Evolutionary conservation across 2,797 vertebrate genomes (phyloP).

Genomic region (Aselliscus stoliczkanus): DNA sequence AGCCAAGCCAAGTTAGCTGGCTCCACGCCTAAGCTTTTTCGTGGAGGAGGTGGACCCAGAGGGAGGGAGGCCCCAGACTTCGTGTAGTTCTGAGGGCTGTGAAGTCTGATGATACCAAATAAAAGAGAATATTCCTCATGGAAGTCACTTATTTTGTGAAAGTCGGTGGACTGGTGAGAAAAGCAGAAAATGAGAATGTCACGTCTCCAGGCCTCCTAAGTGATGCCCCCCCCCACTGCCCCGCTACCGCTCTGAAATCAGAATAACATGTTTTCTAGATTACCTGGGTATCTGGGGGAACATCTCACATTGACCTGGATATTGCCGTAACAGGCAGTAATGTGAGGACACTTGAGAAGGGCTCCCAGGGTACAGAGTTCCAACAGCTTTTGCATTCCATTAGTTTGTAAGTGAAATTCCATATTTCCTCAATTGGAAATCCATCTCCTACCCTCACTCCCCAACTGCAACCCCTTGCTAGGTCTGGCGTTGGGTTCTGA

Average conservation of each 20-base stretch:
- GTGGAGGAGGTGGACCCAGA: not conserved
- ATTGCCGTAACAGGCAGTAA: not conserved
- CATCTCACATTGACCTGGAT: not conserved
- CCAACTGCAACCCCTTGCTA: not conserved
- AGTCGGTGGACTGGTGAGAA: not conserved
- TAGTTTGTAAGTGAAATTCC: constrained; percentile 54
- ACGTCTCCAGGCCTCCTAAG: not conserved
- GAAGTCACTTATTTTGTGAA: not conserved
- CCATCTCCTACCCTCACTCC: not conserved
- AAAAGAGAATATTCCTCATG: not conserved
- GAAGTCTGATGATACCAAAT: not conserved
- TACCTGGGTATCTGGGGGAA: constrained; percentile 10
- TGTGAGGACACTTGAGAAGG: not conserved
- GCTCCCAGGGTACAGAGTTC: not conserved
- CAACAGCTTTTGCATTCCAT: constrained; percentile 19
- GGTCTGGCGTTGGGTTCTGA: not conserved
- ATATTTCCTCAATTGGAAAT: constrained; percentile 10
- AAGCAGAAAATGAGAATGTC: not conserved
- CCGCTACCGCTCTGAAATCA: not conserved
- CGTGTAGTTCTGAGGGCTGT: not conserved
- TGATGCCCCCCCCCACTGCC: not conserved
- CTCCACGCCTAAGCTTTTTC: constrained; percentile 7
- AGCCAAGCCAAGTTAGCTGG: constrained; percentile 51
- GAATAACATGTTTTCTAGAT: constrained; percentile 46
- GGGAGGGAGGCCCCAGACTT: not conserved